Evolutionary conservation across 2,888 invertebrate species (phyloP).

Genomic region (Hypomecis atomaria): DNA sequence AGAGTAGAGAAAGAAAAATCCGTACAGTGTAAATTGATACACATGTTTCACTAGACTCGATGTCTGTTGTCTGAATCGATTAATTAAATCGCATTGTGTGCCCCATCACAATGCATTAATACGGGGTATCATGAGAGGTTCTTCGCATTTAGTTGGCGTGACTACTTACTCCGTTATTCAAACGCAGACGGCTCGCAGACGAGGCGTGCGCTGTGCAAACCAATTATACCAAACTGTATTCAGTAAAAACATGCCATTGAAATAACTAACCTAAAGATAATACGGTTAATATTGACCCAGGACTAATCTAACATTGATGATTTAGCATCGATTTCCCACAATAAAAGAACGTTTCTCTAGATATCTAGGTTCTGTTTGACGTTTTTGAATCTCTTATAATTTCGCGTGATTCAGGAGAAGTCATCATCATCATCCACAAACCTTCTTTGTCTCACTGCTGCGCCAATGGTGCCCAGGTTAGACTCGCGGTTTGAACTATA

Average conservation of each 20-base stretch:
- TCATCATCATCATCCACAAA: no score
- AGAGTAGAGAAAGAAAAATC: no score
- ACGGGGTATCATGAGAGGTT: slow-evolving; percentile 16
- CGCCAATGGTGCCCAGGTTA: no score
- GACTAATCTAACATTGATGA: not conserved
- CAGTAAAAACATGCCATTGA: not conserved
- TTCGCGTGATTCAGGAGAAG: no score
- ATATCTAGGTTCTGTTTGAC: no score
- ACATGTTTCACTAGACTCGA: slow-evolving; percentile 16
- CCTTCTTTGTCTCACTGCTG: no score
- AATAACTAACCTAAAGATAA: not conserved
- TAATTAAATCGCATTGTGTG: slow-evolving; percentile 18
- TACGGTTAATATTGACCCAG: not conserved
- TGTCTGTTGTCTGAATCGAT: slow-evolving; percentile 23
- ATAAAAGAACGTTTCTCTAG: no score
- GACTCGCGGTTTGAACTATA: no score
- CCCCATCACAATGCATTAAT: slow-evolving; percentile 22
- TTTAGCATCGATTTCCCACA: not conserved
- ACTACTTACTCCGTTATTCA: slow-evolving; percentile 22
- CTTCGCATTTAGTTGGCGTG: slow-evolving; percentile 17
- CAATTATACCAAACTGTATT: slow-evolving; percentile 2
- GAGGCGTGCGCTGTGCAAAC: slow-evolving; percentile 9
- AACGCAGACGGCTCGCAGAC: slow-evolving; percentile 27
- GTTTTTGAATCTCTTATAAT: no score
- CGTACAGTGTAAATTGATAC: not conserved